Conservation (phyloP, 2,797 vertebrate species). For the Anableps anableps region DNA sequence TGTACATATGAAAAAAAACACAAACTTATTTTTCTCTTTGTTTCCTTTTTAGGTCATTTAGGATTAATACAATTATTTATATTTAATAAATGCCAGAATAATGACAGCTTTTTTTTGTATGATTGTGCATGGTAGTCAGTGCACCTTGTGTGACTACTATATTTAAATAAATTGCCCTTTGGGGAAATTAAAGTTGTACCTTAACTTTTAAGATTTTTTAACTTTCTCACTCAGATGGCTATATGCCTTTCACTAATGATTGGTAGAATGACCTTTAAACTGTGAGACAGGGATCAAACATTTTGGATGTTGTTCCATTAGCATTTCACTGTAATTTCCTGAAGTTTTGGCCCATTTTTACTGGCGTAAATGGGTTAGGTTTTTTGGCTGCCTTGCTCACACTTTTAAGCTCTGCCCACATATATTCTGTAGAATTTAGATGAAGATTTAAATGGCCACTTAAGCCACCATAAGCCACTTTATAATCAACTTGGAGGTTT, state of each 20-base stretch:
- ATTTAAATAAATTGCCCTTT: no score
- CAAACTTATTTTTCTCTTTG: not conserved
- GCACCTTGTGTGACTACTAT: not conserved
- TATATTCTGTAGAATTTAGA: not conserved
- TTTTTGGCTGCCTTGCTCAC: not conserved
- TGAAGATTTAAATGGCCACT: not conserved
- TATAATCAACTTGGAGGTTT: not conserved
- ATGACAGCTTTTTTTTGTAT: not conserved
- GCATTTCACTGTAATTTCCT: not conserved
- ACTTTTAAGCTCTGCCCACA: not conserved
- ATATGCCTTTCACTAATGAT: not conserved
- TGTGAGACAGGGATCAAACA: not conserved
- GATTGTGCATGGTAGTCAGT: not conserved
- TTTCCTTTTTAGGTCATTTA: not conserved
- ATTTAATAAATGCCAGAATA: not conserved
- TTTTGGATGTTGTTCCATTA: not conserved
- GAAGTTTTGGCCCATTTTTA: not conserved
- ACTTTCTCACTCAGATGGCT: no score
- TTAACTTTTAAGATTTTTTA: no score
- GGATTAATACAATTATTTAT: not conserved
- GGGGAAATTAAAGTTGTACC: no score
- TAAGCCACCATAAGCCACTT: not conserved
- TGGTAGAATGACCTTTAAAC: not conserved
- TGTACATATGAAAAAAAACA: not conserved
- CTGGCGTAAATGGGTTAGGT: not conserved